Base-by-base conservation (phyloP, 2,888 invertebrate species). In the Tyria jacobaeae region DNA sequence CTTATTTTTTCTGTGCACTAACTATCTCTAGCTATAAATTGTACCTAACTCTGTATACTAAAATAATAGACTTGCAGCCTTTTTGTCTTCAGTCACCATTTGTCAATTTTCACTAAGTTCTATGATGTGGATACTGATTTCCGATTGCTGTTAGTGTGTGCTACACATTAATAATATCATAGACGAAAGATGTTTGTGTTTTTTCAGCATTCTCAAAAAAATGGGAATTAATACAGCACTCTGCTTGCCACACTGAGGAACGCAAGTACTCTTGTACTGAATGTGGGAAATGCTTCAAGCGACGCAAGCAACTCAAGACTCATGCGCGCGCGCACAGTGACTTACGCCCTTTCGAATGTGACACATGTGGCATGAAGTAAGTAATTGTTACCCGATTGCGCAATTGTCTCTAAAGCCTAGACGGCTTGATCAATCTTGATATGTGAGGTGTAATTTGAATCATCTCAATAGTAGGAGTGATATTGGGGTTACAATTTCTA, bases 241-340 rank as follows among this genome's bases (percentile, higher is more conserved):
- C 81, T 0, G 69, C 84, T 0, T 76, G 79, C 0, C 94, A 94
- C 71, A 87, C 90, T 0, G 84, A 88, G 0, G 88, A 89, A 68
- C 85, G 90, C 7, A 85, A 85, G 34, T 90, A 84, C 68, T 68
- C 77, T 0, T 94, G 94, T 68, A 72, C 70, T 5, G 70, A 78
- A 4, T 94, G 94, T 62, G 86, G 88, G 9, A 91, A 91, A 70
- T 73, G 85, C 6, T 94, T 87, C 75, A 90, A 91, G 73, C 78
- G 86, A 0, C 84, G 87, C 21, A 89, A 89, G 55, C 91, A 93
- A 68, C 83, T 94, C 0, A 73, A 82, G 0, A 81, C 75, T 9
- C 94, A 94, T 63, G 66, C 75, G n/a, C 79, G 82, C 0, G 81
- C 84, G 2, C 94, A 94, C 62, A 81, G 74, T 0, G 87, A 87